Base-by-base conservation (phyloP, 2,888 invertebrate genomes). In the Siphlonurus alternatus region DNA sequence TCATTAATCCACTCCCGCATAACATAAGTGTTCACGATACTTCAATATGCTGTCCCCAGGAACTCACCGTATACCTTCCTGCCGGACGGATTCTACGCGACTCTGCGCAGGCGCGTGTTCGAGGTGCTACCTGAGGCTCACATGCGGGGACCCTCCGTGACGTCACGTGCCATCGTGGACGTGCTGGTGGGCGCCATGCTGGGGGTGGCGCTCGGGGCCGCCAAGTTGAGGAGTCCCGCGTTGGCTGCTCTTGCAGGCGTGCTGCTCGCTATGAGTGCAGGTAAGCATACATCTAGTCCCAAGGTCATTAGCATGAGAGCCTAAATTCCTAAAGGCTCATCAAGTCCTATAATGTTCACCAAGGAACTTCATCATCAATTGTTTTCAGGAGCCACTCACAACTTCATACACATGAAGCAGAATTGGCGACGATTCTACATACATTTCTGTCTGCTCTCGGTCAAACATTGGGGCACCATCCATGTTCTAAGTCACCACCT, bases 351-450 rank as follows among this genome's bases (percentile, higher is more conserved):
- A n/a, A n/a, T n/a, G n/a, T n/a, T n/a, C n/a, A n/a, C n/a, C n/a
- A n/a, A n/a, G n/a, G n/a, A n/a, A n/a, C n/a, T n/a, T n/a, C n/a
- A n/a, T n/a, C n/a, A n/a, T n/a, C n/a, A n/a, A n/a, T 56, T 20
- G 5, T 10, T 20, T 56, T n/a, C 56, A 56, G 79, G 86, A 15
- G 78, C 80, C 1, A 81, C 85, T 0, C 91, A 91, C 72, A 91
- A 90, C 73, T 91, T 84, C 71, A 83, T 89, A 69, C 91, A 91
- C 72, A 81, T 82, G 70, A 82, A 79, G 66, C 84, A 88, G 65
- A 89, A 85, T 72, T 88, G 86, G 80, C 81, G 88, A 65, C 89
- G 89, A 86, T 87, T 85, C 71, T 82, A 87, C 65, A 87, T 88
- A 70, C 87, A 89, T 70, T 75, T 91, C 66, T 79, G 81, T 20